Evolutionary conservation across 2,113 vertebrate genomes (phyloP), one percentile per base, ranked within the genome.

Genomic region (Vulpes lagopus): DNA sequence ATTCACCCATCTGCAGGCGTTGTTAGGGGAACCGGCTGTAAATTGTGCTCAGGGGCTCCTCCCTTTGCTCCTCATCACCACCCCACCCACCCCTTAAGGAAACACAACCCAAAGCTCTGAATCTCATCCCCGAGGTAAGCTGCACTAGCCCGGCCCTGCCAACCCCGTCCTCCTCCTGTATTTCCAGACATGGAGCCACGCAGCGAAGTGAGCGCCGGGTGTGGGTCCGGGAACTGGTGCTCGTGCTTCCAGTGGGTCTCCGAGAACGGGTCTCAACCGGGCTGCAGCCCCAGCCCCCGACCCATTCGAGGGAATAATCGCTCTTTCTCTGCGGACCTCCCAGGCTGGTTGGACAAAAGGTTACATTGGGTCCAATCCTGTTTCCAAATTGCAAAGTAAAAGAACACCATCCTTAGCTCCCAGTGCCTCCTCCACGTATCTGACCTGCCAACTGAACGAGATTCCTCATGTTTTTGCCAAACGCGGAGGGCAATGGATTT

Each of bases 21-120:
- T 19, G 74, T 51, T 55, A 79, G 86, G 55, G 67, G 90, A 94
- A 92, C 51, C 12, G 0, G 92, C 88, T 89, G 38, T n/a, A 12
- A 79, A 55, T n/a, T n/a, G 69, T 3, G 2, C 62, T 62, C 5
- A 0, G 0, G 16, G 73, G 15, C 80, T 3, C 90, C 93, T 87
- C 92, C 96, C 55, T 83, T 96, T 73, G 76, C 92, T 91, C 67
- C 67, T 62, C 73, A 15, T 9, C 11, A 8, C 30, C 91, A 59
- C 82, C 49, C 73, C 43, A 84, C 81, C 84, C 93, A 62, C 65
- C 86, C 57, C 22, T 49, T 55, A 62, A 91, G 62, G 30, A 51
- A 76, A 89, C 19, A 64, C 65, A 51, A 35, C 35, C 65, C 12
- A 27, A 49, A 16, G 16, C 17, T 35, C 62, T 3, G 19, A 25